These are phyloP conservation scores for Gymnocypris eckloni DNA, from an alignment of 2,797 vertebrate genomes.

Conservation along the genomic window DNA sequence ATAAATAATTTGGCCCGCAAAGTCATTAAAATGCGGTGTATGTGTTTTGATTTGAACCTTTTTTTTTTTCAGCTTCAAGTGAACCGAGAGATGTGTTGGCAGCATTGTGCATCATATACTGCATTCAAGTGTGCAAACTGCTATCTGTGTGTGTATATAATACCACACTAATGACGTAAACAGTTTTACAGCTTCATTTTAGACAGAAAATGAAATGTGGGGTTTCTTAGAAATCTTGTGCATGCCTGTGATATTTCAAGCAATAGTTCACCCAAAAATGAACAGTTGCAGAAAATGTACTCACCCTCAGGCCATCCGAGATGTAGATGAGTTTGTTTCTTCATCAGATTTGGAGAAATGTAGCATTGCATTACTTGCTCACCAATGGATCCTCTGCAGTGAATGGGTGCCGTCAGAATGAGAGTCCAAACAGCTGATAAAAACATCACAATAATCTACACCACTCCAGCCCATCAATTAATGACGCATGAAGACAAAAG, in stretches of 20 bases:
- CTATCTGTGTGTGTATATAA: not conserved
- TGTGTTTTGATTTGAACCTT: constrained; percentile 50
- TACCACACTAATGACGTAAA: not conserved
- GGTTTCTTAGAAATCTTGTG: not conserved
- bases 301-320: not conserved
- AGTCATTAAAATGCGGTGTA: constrained; percentile 55
- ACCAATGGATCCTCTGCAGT: not conserved
- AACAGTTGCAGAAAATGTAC: not conserved
- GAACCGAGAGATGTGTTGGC: not conserved
- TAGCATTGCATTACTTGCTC: not conserved
- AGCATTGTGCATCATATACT: constrained; percentile 24
- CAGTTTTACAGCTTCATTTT: not conserved
- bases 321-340: not conserved
- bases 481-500: too few species aligned
- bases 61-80: constrained; percentile 42
- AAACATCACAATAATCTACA: not conserved
- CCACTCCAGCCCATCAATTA: not conserved
- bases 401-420: not conserved
- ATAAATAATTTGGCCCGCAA: constrained; percentile 75
- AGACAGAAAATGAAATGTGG: not conserved
- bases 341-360: not conserved
- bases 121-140: not conserved
- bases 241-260: not conserved
- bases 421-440: not conserved
- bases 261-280: not conserved